Evolutionary conservation across 2,113 vertebrate species (phyloP).

Genomic region (Ochotona princeps): DNA sequence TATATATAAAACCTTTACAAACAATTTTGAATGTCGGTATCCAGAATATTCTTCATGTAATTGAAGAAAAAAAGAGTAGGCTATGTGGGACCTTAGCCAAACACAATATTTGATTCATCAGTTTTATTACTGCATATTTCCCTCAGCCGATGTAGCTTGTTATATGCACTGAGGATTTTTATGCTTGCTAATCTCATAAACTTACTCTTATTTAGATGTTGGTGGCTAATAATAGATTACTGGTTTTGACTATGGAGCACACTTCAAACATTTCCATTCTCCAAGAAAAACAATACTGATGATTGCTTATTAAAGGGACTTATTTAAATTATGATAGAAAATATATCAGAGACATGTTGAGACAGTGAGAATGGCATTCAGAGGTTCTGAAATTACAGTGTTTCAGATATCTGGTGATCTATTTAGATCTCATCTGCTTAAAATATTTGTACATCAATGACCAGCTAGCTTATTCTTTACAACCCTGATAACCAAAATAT

Average conservation of each 20-base stretch:
- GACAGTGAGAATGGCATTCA: not conserved
- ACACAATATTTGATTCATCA: not conserved
- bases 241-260: not conserved
- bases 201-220: conserved; percentile 27
- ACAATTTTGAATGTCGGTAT: not conserved
- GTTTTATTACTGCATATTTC: not conserved
- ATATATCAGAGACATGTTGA: not conserved
- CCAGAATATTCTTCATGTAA: not conserved
- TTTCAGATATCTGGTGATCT: not conserved
- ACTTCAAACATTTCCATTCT: conserved; percentile 14
- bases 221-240: not conserved
- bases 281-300: not conserved
- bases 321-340: not conserved
- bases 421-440: not conserved
- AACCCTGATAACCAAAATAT: not conserved
- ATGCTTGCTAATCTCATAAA: not conserved
- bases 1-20: too few species aligned
- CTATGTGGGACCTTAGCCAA: not conserved
- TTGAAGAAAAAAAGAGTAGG: not conserved
- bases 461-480: not conserved
- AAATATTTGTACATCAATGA: not conserved
- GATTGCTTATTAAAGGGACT: not conserved
- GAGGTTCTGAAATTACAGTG: not conserved
- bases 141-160: not conserved
- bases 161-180: not conserved